Conservation (phyloP, 2,113 vertebrate species). For the Pedetes capensis region DNA sequence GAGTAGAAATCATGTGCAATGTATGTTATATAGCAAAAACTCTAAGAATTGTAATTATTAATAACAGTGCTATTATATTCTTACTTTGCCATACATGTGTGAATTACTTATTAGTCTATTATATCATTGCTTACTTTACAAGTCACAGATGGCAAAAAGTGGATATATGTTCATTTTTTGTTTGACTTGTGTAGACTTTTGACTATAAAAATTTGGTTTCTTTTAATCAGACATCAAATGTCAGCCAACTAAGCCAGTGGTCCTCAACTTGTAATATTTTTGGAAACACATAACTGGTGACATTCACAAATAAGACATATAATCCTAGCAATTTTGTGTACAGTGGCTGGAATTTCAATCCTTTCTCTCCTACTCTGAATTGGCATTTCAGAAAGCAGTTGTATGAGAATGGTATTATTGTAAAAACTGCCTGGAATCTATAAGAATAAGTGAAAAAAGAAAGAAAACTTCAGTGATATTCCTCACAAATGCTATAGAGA, state of each 20-base stretch:
- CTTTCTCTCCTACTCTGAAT: not conserved
- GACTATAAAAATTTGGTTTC: not conserved
- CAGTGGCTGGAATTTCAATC: not conserved
- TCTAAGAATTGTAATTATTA: not conserved
- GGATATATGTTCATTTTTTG: not conserved
- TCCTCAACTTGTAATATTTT: not conserved
- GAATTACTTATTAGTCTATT: not conserved
- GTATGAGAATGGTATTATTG: not conserved
- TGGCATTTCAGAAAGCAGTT: not conserved
- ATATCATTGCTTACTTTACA: not conserved
- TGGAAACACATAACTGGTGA: not conserved
- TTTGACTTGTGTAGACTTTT: not conserved
- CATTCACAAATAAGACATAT: not conserved
- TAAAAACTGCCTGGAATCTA: not conserved
- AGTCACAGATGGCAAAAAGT: not conserved
- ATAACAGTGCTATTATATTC: not conserved
- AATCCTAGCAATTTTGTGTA: not conserved
- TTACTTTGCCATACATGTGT: not conserved
- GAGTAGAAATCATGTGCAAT: not conserved
- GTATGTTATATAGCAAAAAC: not conserved
- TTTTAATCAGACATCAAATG: constrained; percentile 10
- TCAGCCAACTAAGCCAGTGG: not conserved
- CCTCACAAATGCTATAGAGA: not conserved
- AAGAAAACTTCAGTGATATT: not conserved
- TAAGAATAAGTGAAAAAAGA: not conserved